Evolutionary conservation across 2,113 vertebrate genomes (phyloP), one percentile per base, ranked within the genome.

Genomic region (Brachyhypopomus occidentalis): DNA sequence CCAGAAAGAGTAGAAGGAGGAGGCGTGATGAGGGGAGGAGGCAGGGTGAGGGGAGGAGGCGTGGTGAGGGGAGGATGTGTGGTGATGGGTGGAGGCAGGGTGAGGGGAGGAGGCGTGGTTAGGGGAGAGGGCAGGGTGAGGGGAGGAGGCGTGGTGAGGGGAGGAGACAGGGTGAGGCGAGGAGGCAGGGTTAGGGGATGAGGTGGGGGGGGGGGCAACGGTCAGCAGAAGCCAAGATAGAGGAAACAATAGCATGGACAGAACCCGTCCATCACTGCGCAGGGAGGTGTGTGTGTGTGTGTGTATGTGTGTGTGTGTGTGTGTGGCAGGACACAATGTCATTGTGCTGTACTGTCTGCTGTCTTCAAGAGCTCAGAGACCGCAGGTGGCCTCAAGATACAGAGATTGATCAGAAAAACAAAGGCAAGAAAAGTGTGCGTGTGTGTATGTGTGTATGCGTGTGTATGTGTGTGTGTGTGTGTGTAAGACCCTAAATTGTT

Each of bases 161-260:
- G 90, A 91, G 87, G 83, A 89, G 84, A 82, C 30, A 52, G 1
- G 41, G 41, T 41, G 41, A 9, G 9, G 2, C 2, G 5, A 41
- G 5, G 41, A 9, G 41, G 9, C 9, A 4, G 1, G 91, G 89
- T 85, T 92, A 90, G 30, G 89, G 93, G 92, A 93, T 91, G 92
- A 70, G 55, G 64, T 3, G 30, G 92, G 90, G 30, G 89, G 93
- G 92, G 93, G 92, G 92, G 90, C 91, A 90, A 77, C 91, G 92
- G 94, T 93, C 93, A 93, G 92, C 91, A 91, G 87, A 91, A 90
- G 90, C 86, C 3, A 0, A 75, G 84, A 91, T 16, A 71, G 73
- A 77, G 83, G 92, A 93, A 94, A 95, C 94, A 95, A 95, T 94
- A 91, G 92, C 92, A 91, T 86, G 91, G 94, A 88, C 91, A 92